Evolutionary conservation across 1,140 invertebrate species (phyloP), one percentile per base, ranked within the genome.

Genomic region (Venturia canescens): DNA sequence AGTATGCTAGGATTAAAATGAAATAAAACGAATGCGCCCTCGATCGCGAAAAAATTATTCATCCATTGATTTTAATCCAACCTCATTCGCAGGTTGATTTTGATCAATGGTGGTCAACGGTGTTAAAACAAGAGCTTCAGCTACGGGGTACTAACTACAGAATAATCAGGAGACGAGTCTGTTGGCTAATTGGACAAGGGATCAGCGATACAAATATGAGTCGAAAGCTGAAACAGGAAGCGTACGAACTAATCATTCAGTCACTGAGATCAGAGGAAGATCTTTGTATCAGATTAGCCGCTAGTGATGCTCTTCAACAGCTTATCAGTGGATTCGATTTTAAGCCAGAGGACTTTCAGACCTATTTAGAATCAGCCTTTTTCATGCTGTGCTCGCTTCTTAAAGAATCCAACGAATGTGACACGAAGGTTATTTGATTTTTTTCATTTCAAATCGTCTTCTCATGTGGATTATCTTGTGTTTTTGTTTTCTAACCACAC

Each of bases 291-390:
- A 93, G 97, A 86, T 91, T 99, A 70, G 95, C 97, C 26, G 96
- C 97, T 0, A 95, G 94, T 80, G 90, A 96, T 93, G 88, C 95
- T 34, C 92, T 99, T 4, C 95, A 96, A 88, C 94, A 94, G 83
- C 95, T 96, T 1, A 94, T 99, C 18, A 97, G 98, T 89, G 97
- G 98, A 90, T 98, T 98, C 93, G 97, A 98, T 89, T 99, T 99
- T 91, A 95, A 95, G 86, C 93, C 95, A 0, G 95, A 98, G 75
- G 94, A 97, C 86, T 98, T 99, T 88, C 93, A 95, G 76, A 95
- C 96, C 15, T 98, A 95, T 91, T 93, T 98, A 53, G 94, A 96
- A 38, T 92, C 94, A 21, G 93, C 94, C 3, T 98, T 98, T 88
- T 93, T 94, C 71, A 93, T 96, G 60, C 92, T 99, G 3, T 98